Evolutionary conservation across 2,113 vertebrate genomes (phyloP), one percentile per base, ranked within the genome.

Genomic region (Elephas maximus): DNA sequence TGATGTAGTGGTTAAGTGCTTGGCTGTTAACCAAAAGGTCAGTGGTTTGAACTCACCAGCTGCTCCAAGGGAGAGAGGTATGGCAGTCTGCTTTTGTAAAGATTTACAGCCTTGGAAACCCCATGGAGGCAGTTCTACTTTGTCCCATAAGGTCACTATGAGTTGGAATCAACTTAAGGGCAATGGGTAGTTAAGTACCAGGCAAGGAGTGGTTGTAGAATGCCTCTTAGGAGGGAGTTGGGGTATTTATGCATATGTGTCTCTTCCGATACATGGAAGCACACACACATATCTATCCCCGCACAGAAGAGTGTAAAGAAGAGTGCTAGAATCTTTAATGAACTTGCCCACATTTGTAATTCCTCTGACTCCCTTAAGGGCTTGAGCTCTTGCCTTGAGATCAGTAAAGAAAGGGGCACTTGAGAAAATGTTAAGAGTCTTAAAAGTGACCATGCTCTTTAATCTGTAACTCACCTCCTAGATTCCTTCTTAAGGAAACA

Each of bases 401-500:
- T 83, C 41, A 88, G 73, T 90, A 37, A 96, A 88, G 77, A 95
- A 88, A 28, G 23, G 1, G 73, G 63, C 26, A 91, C 28, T 85
- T 65, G 82, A 88, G 67, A 90, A 94, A 95, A 95, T 63, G 60
- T 82, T 71, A 90, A 84, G 78, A 57, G 28, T 84, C 81, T 91
- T 86, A 79, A 79, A 96, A 95, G 44, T n/a, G 18, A 87, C 92
- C 65, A 21, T 23, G 84, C 0, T 21, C 24, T 95, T 81, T 92
- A 45, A 84, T 87, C 79, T 84, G 44, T 57, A 90, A 63, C 81
- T 91, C 77, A 53, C 69, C 44, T 87, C 81, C 6, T 48, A 48
- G 37, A 93, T 77, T 84, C 91, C 69, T 92, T 92, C 71, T 90
- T 85, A 37, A 89, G 57, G 45, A 93, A 96, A 44, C 73, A 85